These are phyloP conservation scores for Otus sunia DNA, from an alignment of 2,113 vertebrate genomes.

Conservation along the genomic window DNA sequence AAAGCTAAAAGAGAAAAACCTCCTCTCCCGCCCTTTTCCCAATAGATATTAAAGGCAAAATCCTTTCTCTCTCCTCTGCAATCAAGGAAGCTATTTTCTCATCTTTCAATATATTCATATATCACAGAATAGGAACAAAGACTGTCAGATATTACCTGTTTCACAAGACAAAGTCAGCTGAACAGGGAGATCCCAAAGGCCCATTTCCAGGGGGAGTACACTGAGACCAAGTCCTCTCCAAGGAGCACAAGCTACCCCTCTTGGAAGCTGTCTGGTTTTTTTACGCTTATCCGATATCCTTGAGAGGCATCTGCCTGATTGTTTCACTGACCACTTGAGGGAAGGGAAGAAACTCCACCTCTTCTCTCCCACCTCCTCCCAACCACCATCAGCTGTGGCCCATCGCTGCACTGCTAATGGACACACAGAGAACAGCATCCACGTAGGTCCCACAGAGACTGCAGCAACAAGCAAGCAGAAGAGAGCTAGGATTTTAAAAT, in stretches of 20 bases:
- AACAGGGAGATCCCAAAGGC: constrained; percentile 24
- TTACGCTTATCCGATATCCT: constrained; percentile 25
- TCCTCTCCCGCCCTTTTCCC: neutral
- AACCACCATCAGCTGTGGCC: constrained; percentile 25
- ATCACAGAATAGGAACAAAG: constrained; percentile 67
- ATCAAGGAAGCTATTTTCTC: constrained; percentile 40
- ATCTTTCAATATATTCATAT: neutral
- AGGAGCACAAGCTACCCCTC: neutral
- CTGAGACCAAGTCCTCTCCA: neutral
- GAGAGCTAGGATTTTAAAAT: neutral
- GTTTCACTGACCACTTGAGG: constrained; percentile 58
- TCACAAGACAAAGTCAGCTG: constrained; percentile 32
- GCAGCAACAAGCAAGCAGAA: neutral
- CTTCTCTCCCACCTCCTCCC: constrained; percentile 69
- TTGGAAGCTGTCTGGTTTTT: neutral
- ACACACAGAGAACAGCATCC: constrained; percentile 27
- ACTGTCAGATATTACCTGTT: constrained; percentile 68
- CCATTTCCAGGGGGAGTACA: constrained; percentile 1
- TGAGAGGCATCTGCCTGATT: constrained; percentile 54
- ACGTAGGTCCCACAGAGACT: neutral
- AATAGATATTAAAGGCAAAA: neutral
- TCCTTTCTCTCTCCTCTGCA: neutral
- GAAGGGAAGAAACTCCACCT: constrained; percentile 71
- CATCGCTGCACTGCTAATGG: constrained; percentile 4
- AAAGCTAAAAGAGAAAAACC: neutral